Conservation (phyloP, 35 echinoderm and acorn worm species). For the Apostichopus parvimensis region DNA sequence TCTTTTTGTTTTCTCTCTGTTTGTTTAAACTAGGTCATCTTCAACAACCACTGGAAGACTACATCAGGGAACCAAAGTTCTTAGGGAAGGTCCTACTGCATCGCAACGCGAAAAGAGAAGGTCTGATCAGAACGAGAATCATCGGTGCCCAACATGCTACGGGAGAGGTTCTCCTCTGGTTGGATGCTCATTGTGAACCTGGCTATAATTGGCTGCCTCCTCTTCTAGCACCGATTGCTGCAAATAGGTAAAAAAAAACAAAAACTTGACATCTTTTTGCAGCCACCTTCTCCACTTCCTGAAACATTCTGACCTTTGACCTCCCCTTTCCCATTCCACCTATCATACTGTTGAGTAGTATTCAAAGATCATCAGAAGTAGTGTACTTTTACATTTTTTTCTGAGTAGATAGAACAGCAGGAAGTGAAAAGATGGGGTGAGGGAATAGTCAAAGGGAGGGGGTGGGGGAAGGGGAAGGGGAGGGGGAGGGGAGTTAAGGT, state of each 20-base stretch:
- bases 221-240: slow-evolving; percentile 87
- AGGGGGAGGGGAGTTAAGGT: no score
- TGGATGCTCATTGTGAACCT: slow-evolving; percentile 98
- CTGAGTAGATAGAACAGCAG: no score
- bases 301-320: no score
- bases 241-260: slow-evolving; percentile 84
- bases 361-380: no score
- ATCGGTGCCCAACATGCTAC: slow-evolving; percentile 80
- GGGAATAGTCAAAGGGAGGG: no score
- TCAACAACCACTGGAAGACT: slow-evolving; percentile 78
- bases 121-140: slow-evolving; percentile 87
- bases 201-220: slow-evolving; percentile 94
- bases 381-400: no score
- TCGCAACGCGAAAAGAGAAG: slow-evolving; percentile 75
- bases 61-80: slow-evolving; percentile 65
- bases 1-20: no score
- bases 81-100: slow-evolving; percentile 75
- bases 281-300: no score
- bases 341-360: no score
- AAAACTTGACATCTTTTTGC: neutral
- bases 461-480: no score
- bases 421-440: no score
- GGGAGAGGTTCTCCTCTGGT: slow-evolving; percentile 92
- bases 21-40: slow-evolving; percentile 68
- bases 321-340: no score